Evolutionary conservation across 2,797 vertebrate species (phyloP).

Genomic region (Neomorphus geoffroyi): DNA sequence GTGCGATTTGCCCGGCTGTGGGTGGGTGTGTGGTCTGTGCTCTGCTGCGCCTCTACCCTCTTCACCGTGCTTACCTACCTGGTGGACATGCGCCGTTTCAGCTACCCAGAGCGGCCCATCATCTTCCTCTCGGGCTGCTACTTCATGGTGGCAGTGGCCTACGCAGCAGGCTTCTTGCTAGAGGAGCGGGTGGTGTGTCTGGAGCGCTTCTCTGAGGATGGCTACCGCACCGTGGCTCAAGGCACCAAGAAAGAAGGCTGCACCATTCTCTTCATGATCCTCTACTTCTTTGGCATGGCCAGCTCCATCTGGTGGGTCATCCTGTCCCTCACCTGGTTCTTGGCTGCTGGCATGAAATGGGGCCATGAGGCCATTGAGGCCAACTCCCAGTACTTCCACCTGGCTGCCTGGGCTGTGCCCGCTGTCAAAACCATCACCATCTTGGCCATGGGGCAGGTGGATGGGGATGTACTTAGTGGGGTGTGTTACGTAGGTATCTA

Average conservation of each 20-base stretch:
- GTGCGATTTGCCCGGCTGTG: constrained; percentile 93
- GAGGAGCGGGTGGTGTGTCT: constrained; percentile 94
- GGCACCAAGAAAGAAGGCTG: constrained; percentile 93
- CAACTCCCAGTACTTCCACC: constrained; percentile 97
- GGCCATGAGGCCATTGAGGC: constrained; percentile 98
- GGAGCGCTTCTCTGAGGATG: constrained; percentile 91
- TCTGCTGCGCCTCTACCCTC: constrained; percentile 89
- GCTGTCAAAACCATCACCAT: constrained; percentile 98
- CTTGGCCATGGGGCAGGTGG: constrained; percentile 96
- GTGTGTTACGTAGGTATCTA: constrained; percentile 97
- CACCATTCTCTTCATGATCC: constrained; percentile 92
- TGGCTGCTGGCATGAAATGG: constrained; percentile 97
- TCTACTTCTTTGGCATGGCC: constrained; percentile 94
- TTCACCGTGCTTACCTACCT: constrained; percentile 91
- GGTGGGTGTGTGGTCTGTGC: constrained; percentile 94
- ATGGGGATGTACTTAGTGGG: constrained; percentile 93
- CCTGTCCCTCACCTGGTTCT: constrained; percentile 91
- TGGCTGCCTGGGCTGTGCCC: constrained; percentile 96
- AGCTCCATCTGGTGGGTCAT: constrained; percentile 95
- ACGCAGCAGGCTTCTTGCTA: constrained; percentile 86
- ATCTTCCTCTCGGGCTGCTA: constrained; percentile 94
- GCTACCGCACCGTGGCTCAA: constrained; percentile 92
- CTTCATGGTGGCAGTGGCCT: constrained; percentile 91
- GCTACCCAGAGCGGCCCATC: constrained; percentile 91
- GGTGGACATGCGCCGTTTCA: constrained; percentile 88